Base-by-base conservation (phyloP, 1,140 invertebrate species). In the Acromyrmex echinatior region DNA sequence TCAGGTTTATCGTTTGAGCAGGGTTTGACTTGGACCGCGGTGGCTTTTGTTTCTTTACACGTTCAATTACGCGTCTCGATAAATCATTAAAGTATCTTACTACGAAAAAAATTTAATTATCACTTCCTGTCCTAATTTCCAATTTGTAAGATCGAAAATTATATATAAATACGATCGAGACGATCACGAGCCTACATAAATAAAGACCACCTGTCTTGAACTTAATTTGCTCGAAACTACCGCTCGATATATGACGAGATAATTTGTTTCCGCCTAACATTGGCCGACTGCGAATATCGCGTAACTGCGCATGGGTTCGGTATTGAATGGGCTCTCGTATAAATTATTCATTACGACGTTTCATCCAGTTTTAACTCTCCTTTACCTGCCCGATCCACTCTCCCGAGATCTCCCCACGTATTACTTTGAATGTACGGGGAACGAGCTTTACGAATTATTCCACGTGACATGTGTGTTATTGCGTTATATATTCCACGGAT, bases 311-410 rank as follows among this genome's bases (percentile, higher is more conserved):
- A 31, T 35, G 70, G 56, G 39, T 63, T 74, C 56, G 14, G 68
- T 76, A 84, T 84, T 84, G 70, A 84, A 84, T 84, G 80, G 70
- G 25, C 39, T 76, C 66, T 10, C 28, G 56, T 62, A 76, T 84
- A 60, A 84, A 74, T 84, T 76, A 84, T 84, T 84, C 80, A 62
- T 74, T 14, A 45, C 68, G 80, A 80, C 80, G 80, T 76, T 84
- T 84, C 80, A 84, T 84, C 80, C 80, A 84, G 80, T 84, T 84
- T 84, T 84, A 84, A 74, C 80, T 84, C 80, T 84, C 80, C 80
- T 84, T 84, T 84, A 84, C 65, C 65, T 39, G 63, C 49, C 60
- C 49, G 78, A 51, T 58, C 49, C 28, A 63, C 28, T n/a, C 78
- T n/a, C 49, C 39, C 53, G 49, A 51, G 63, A 68, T 51, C 21